phyloP scores from a whole-genome alignment of 2,113 vertebrate genomes.

The Myodes glareolus region DNA sequence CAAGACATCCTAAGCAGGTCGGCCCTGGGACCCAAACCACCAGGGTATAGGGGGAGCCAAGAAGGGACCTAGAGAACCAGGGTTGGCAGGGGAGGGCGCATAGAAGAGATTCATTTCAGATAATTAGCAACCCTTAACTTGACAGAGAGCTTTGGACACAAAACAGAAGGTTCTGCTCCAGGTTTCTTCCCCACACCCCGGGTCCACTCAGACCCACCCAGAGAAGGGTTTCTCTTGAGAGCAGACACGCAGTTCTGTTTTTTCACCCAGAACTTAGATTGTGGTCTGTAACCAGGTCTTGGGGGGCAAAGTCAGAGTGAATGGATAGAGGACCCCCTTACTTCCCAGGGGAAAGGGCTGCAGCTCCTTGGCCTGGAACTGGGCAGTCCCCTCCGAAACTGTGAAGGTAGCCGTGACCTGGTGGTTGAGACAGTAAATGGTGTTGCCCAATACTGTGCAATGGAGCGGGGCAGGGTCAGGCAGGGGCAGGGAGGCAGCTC shows the following conservation, averaged over 20 bases:
- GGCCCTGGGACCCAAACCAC: too few relatives aligned
- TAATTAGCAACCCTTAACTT: not conserved
- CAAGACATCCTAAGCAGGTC: not conserved
- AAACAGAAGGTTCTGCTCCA: not conserved
- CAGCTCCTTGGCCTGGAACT: conserved; percentile 77
- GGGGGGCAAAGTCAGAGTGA: conserved; percentile 71
- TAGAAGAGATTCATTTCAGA: not conserved
- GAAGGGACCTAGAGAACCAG: not conserved
- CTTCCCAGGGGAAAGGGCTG: conserved; percentile 70
- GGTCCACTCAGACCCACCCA: not conserved
- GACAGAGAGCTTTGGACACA: not conserved
- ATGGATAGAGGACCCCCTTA: conserved; percentile 72
- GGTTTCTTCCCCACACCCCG: not conserved
- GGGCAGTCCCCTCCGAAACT: conserved; percentile 57
- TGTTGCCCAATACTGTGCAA: conserved; percentile 72
- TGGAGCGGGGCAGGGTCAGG: conserved; percentile 83
- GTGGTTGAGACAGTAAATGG: conserved; percentile 82
- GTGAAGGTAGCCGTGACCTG: conserved; percentile 74
- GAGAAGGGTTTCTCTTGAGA: not conserved
- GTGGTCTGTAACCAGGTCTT: conserved; percentile 43
- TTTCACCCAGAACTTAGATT: conserved; percentile 39
- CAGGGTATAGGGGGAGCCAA: not conserved
- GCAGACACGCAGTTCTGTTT: not conserved
- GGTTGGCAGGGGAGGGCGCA: rapidly evolving
- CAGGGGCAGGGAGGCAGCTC: conserved; percentile 71